Evolutionary conservation across 2,113 vertebrate species (phyloP).

Genomic region (Calidris pygmaea): DNA sequence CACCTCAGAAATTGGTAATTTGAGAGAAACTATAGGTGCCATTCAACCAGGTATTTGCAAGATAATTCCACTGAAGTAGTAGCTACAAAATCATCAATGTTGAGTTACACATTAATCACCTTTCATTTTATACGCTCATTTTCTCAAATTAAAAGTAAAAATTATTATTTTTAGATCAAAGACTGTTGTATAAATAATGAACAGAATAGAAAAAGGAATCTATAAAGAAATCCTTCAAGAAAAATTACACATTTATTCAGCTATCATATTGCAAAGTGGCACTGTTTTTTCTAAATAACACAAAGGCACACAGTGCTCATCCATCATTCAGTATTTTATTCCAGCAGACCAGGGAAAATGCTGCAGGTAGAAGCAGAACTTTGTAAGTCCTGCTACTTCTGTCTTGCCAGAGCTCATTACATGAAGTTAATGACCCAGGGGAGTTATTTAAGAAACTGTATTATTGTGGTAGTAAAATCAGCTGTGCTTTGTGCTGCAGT

Average conservation of each 20-base stretch:
- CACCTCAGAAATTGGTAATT: neutral
- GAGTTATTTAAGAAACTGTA: neutral
- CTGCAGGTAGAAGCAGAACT: neutral
- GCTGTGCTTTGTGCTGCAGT: neutral
- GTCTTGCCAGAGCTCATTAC: neutral
- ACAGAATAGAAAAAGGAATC: neutral
- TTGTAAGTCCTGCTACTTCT: neutral
- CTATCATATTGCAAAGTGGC: neutral
- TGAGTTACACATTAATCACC: neutral
- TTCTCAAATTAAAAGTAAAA: neutral
- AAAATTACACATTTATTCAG: conserved; percentile 27
- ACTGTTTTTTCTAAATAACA: neutral
- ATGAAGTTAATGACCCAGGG: neutral
- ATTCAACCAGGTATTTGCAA: neutral
- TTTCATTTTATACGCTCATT: neutral
- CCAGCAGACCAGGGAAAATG: neutral
- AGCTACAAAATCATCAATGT: neutral
- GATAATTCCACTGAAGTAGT: neutral
- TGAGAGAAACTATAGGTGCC: neutral
- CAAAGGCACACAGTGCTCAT: neutral
- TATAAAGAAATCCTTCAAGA: neutral
- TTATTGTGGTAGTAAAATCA: neutral
- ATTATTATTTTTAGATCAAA: neutral
- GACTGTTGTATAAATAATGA: neutral
- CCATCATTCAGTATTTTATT: conserved; percentile 14